Percentiles rank a stretch among this genome's conserved stretches.
phyloP scores from a whole-genome alignment of 2,113 vertebrate genomes.

The Datnioides undecimradiatus region DNA sequence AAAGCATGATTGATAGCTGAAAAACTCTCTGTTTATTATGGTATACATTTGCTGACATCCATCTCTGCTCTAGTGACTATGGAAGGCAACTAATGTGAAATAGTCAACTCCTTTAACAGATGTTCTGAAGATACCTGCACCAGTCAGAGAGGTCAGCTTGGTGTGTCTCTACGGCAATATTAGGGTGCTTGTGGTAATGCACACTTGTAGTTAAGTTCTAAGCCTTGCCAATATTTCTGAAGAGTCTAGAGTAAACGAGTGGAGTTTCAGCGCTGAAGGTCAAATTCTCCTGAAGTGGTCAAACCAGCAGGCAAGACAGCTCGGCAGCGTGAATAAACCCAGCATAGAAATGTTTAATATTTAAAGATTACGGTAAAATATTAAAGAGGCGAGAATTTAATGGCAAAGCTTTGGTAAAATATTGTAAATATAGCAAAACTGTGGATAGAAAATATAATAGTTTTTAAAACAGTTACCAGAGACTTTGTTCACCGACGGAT shows the following conservation, averaged over 20 bases:
- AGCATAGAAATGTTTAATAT: neutral
- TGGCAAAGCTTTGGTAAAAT: neutral
- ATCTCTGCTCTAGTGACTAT: neutral
- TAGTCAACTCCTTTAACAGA: conserved; percentile 9
- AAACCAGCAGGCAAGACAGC: conserved; percentile 6
- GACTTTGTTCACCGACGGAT: too few species aligned
- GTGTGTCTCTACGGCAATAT: neutral
- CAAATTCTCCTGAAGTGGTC: neutral
- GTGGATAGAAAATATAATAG: neutral
- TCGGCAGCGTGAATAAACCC: neutral
- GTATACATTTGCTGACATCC: conserved; percentile 4
- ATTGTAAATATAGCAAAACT: neutral
- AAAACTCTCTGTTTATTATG: neutral
- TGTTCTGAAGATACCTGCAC: conserved; percentile 12
- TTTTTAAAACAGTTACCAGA: too few species aligned
- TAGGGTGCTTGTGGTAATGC: neutral
- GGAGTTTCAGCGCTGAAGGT: conserved; percentile 1
- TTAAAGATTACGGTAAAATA: neutral
- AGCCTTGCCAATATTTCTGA: neutral
- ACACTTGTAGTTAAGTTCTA: conserved; percentile 3
- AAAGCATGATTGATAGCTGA: neutral
- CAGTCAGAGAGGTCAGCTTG: neutral
- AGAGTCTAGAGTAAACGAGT: conserved; percentile 17
- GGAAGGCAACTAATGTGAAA: conserved; percentile 10
- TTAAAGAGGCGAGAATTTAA: neutral